Conservation (phyloP, 2,113 vertebrate genomes). For the Thinocorus orbignyianus region DNA sequence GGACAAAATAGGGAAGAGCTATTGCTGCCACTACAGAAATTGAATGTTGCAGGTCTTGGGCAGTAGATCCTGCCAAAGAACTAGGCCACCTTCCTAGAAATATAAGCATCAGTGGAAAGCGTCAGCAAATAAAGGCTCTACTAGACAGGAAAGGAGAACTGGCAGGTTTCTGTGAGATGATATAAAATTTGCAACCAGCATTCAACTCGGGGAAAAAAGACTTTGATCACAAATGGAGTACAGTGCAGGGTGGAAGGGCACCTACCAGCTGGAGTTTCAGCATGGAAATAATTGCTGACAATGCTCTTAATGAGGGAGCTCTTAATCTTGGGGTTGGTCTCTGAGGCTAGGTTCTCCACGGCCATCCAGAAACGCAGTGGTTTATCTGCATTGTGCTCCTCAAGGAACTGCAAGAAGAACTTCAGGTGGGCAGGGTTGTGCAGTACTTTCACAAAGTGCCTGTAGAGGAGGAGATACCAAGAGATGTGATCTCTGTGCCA, state of each 20-base stretch:
- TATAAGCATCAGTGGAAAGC: neutral
- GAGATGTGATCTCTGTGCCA: neutral
- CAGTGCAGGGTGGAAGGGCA: neutral
- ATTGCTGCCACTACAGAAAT: neutral
- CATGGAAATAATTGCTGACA: slow-evolving; percentile 48
- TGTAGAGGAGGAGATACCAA: neutral
- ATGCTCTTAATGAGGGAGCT: neutral
- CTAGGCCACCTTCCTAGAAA: neutral
- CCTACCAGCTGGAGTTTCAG: slow-evolving; percentile 43
- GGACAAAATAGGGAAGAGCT: neutral
- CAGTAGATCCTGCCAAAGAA: neutral
- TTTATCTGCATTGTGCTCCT: neutral
- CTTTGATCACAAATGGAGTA: neutral
- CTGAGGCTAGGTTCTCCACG: slow-evolving; percentile 11
- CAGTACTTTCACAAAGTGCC: slow-evolving; percentile 62
- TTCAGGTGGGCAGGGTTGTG: slow-evolving; percentile 42
- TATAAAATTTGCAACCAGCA: neutral
- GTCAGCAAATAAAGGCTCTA: neutral
- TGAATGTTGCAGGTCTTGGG: neutral
- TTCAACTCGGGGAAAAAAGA: neutral
- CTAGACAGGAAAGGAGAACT: neutral
- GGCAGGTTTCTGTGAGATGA: neutral
- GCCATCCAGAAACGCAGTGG: slow-evolving; percentile 60
- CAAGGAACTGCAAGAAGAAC: slow-evolving; percentile 66
- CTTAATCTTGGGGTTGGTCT: neutral